phyloP scores from a whole-genome alignment of 1,140 invertebrate genomes.

The Nasonia giraulti region DNA sequence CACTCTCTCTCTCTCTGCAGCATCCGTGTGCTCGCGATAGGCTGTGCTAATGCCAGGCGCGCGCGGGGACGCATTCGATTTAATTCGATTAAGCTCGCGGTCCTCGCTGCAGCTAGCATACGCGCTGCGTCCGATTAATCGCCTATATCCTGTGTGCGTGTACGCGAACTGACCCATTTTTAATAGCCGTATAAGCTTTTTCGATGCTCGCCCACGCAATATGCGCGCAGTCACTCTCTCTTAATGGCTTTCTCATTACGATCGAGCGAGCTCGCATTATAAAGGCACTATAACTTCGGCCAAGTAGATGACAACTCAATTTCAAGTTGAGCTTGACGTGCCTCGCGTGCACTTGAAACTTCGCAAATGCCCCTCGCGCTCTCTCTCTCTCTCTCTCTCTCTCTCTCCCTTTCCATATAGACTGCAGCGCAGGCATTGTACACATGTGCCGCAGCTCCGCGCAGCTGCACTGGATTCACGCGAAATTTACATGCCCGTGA shows the following conservation, averaged over 20 bases:
- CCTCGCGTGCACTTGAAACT: slow-evolving; percentile 71
- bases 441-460: not conserved
- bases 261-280: slow-evolving; percentile 61
- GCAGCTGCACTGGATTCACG: not conserved
- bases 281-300: slow-evolving; percentile 69
- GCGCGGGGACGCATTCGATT: slow-evolving; percentile 13
- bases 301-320: slow-evolving; percentile 74
- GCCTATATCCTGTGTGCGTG: too few relatives aligned
- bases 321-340: slow-evolving; percentile 71
- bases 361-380: slow-evolving; percentile 49
- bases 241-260: slow-evolving; percentile 69
- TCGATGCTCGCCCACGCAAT: not conserved
- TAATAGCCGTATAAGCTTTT: not conserved
- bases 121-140: not conserved
- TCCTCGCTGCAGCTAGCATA: not conserved
- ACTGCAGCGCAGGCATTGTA: not conserved
- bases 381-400: not conserved
- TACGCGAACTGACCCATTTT: not conserved
- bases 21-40: not conserved
- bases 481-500: slow-evolving; percentile 34
- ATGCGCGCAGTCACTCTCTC: slow-evolving; percentile 18
- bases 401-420: not conserved
- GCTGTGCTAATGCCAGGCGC: slow-evolving; percentile 23
- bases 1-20: not conserved
- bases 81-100: slow-evolving; percentile 40